Percentiles rank a stretch among this genome's conserved stretches.
Evolutionary conservation across 2,888 invertebrate species (phyloP).

Genomic region (Aproaerema taeniolella): DNA sequence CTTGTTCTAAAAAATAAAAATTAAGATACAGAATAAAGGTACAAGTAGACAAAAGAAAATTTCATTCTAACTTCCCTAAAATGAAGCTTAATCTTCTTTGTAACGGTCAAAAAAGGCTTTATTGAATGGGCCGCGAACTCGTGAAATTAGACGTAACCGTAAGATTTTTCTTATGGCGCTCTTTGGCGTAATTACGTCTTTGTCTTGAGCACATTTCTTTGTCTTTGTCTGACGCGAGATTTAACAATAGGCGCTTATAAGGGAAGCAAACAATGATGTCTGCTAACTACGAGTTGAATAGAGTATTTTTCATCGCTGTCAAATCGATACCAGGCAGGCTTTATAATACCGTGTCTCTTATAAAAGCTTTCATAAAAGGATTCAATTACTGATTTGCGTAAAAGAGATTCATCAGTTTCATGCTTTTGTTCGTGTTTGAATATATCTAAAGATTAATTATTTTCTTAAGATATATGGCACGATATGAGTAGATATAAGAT

Average conservation of each 20-base stretch:
- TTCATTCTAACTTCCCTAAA: too few relatives aligned
- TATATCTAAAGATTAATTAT: too few relatives aligned
- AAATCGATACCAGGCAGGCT: slow-evolving; percentile 15
- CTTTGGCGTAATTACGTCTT: slow-evolving; percentile 64
- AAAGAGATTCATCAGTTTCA: too few relatives aligned
- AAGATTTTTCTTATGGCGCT: slow-evolving; percentile 42
- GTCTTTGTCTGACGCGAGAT: slow-evolving; percentile 24
- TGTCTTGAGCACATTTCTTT: slow-evolving; percentile 36
- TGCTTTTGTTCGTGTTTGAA: too few relatives aligned
- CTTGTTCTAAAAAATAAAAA: too few relatives aligned
- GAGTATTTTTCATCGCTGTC: slow-evolving; percentile 31
- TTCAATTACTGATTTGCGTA: too few relatives aligned
- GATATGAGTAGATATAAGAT: too few relatives aligned
- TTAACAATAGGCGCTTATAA: slow-evolving; percentile 60
- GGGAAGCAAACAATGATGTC: slow-evolving; percentile 68
- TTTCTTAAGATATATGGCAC: too few relatives aligned
- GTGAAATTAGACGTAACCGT: slow-evolving; percentile 47
- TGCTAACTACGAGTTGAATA: slow-evolving; percentile 43
- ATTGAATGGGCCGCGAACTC: slow-evolving; percentile 16
- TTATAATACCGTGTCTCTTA: too few relatives aligned
- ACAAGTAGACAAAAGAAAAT: background rate
- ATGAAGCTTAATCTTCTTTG: slow-evolving; percentile 10
- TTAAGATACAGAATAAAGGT: background rate
- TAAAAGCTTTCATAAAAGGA: too few relatives aligned
- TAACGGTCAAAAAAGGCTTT: slow-evolving; percentile 9